These are phyloP conservation scores for Cheilosia urbana DNA, from an alignment of 2,888 invertebrate species.

Conservation along the genomic window DNA sequence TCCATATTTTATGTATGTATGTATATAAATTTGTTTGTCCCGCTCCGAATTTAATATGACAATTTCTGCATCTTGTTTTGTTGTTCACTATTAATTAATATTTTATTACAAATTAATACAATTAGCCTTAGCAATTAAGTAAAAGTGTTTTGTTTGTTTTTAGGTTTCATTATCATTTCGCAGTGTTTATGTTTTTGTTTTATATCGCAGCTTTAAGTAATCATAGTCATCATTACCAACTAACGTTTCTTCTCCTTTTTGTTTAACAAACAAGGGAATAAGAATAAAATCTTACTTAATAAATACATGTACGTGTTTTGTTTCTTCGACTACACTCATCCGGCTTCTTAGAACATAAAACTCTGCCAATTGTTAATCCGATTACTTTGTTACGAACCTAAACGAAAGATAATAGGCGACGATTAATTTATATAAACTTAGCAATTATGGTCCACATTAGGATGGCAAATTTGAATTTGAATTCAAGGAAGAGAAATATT, in stretches of 20 bases:
- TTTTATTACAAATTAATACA: slow-evolving; percentile 65
- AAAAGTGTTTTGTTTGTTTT: slow-evolving; percentile 34
- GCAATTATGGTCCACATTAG: slow-evolving; percentile 66
- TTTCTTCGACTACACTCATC: neutral
- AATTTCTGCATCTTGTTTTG: slow-evolving; percentile 2
- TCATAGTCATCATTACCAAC: slow-evolving; percentile 10
- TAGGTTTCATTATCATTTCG: slow-evolving; percentile 28
- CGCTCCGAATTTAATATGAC: slow-evolving; percentile 31
- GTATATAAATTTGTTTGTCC: slow-evolving; percentile 30
- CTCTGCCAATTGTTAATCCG: slow-evolving; percentile 33
- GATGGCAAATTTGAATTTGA: slow-evolving; percentile 70
- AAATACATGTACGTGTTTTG: slow-evolving; percentile 52
- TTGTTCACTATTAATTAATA: slow-evolving; percentile 6
- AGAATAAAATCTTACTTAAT: slow-evolving; percentile 43
- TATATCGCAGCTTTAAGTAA: slow-evolving; percentile 63
- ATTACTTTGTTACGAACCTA: slow-evolving; percentile 30
- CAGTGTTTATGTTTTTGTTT: slow-evolving; percentile 38
- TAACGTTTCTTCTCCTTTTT: neutral
- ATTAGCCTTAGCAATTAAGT: slow-evolving; percentile 65
- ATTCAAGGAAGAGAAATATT: slow-evolving; percentile 41
- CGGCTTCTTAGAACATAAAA: neutral
- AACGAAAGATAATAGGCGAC: neutral
- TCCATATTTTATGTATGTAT: slow-evolving; percentile 31
- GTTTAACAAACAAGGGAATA: slow-evolving; percentile 13
- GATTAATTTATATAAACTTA: slow-evolving; percentile 43